phyloP scores from a whole-genome alignment of 1,140 invertebrate genomes.

The Paraescarpia echinospica region DNA sequence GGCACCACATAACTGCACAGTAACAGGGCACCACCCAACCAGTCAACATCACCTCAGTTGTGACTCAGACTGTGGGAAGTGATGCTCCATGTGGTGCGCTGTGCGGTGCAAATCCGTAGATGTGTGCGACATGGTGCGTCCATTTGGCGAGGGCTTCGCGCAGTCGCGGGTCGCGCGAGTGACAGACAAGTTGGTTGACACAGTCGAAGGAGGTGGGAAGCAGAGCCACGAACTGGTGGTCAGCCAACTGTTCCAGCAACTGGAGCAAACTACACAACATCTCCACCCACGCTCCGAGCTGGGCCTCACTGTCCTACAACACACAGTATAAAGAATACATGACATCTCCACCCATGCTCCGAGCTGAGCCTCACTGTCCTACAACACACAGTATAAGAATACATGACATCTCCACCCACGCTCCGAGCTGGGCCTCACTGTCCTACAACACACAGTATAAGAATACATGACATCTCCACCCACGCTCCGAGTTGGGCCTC shows the following conservation, averaged over 20 bases:
- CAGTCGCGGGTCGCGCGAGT: constrained; percentile 65
- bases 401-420: too few relatives aligned
- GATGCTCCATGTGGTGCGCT: background rate
- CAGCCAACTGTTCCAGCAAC: constrained; percentile 63
- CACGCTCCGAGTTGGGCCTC: too few relatives aligned
- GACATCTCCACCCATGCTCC: background rate
- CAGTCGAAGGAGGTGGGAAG: constrained; percentile 68
- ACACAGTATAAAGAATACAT: constrained; percentile 25
- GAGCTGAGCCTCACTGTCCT: too few relatives aligned
- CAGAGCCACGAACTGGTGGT: constrained; percentile 64
- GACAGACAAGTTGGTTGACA: constrained; percentile 66
- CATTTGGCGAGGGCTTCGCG: constrained; percentile 66
- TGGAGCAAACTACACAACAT: constrained; percentile 66
- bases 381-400: too few relatives aligned
- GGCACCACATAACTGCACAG: background rate
- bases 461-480: too few relatives aligned
- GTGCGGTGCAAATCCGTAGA: constrained; percentile 1
- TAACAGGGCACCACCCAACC: background rate
- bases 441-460: too few relatives aligned
- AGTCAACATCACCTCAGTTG: background rate
- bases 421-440: too few relatives aligned
- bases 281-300: constrained; percentile 68
- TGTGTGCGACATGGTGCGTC: constrained; percentile 57
- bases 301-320: constrained; percentile 68
- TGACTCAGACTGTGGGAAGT: background rate